phyloP scores from a whole-genome alignment of 2,888 invertebrate species.

The Andrena flavipes region DNA sequence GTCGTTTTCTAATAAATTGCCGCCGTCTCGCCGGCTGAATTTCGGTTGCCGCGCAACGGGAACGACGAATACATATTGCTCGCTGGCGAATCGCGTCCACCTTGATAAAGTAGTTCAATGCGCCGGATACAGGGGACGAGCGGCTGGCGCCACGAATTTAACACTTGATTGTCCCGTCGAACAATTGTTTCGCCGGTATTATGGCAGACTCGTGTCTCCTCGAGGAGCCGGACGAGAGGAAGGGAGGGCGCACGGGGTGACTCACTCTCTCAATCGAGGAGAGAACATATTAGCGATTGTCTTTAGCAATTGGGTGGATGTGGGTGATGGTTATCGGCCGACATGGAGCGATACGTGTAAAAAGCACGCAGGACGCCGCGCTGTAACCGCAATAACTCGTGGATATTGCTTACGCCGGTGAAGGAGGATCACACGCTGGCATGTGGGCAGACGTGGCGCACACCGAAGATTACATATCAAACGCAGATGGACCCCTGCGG shows the following conservation, averaged over 20 bases:
- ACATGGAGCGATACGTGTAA: conserved; percentile 61
- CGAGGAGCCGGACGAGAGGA: conserved; percentile 44
- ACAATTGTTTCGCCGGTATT: conserved; percentile 74
- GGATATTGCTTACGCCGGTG: conserved; percentile 44
- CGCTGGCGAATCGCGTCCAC: conserved; percentile 45
- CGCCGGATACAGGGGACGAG: conserved; percentile 67
- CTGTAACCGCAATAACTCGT: conserved; percentile 53
- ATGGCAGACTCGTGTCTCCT: conserved; percentile 50
- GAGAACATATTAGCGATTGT: conserved; percentile 82
- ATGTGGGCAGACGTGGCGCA: conserved; percentile 54
- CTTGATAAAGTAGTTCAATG: conserved; percentile 66
- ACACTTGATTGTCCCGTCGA: conserved; percentile 76
- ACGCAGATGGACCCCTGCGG: conserved; percentile 73
- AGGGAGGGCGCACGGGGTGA: conserved; percentile 68
- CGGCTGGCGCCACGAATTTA: conserved; percentile 77
- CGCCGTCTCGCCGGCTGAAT: not conserved
- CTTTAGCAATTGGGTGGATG: conserved; percentile 81
- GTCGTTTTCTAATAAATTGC: not conserved
- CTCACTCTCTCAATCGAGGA: conserved; percentile 82
- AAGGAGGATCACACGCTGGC: conserved; percentile 23
- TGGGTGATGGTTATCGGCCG: conserved; percentile 78
- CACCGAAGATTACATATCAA: conserved; percentile 25
- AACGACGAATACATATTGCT: not conserved
- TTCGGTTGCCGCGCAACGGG: not conserved
- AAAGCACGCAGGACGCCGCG: conserved; percentile 19